Base-by-base conservation (phyloP, 2,888 invertebrate species). In the Epiperipatus broadwayi region DNA sequence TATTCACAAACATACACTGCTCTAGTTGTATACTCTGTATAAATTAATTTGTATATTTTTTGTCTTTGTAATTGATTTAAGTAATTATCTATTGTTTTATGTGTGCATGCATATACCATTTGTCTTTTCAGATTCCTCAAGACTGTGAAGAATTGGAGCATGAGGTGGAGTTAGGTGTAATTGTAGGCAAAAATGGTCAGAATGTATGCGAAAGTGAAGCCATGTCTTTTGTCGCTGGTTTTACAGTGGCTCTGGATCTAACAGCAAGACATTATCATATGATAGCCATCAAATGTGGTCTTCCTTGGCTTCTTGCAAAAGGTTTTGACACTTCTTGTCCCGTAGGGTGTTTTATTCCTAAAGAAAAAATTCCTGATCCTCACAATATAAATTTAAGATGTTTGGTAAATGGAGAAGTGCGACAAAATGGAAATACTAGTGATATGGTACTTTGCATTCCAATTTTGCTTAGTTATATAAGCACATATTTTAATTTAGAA, bases 311-410 rank as follows among this genome's bases (percentile, higher is more conserved):
- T 10, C 52, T 78, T 36, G 74, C 75, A 2, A 80, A 80, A 60
- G 73, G 75, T 2, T 80, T 79, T 51, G 78, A 80, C 54, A 75
- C 76, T 0, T 69, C 78, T 0, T 78, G 77, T 44, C 78, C 79
- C 2, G 71, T 79, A 0, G 72, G 76, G 32, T 52, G 59, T 7
- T 73, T 78, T 46, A 67, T 79, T 47, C 57, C 65, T 0, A 59
- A 59, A 34, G 50, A 60, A 4, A 53, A 61, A 40, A 57, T 75
- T 5, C 49, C 57, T 5, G 66, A 75, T 53, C 72, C 73, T 0
- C 64, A 69, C 44, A 59, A 68, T 41, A 50, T 72, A 2, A 51
- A 61, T 5, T 49, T 76, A 8, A 72, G 71, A 70, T 69, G 71
- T 32, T 65, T 61, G 41, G 69, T 47, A 4, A 47, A 44, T 38